Evolutionary conservation across 2,797 vertebrate genomes (phyloP).

Genomic region (Halcyon smyrnensis): DNA sequence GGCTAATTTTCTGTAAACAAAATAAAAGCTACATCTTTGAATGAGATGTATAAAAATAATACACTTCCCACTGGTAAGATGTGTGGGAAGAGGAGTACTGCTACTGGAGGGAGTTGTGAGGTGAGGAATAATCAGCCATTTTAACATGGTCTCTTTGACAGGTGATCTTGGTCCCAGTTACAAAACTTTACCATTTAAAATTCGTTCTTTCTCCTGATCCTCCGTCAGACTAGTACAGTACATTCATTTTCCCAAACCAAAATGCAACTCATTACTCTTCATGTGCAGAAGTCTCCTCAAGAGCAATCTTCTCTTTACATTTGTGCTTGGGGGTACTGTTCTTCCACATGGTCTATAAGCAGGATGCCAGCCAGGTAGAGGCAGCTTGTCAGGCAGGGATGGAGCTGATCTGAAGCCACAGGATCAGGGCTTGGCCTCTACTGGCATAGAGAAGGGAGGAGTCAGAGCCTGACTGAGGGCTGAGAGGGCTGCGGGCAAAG

Average conservation of each 20-base stretch:
- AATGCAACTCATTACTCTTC: neutral
- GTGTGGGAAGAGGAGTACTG: conserved; percentile 19
- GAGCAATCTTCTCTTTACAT: neutral
- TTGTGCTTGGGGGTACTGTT: rapidly evolving
- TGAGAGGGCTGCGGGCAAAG: neutral
- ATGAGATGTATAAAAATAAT: neutral
- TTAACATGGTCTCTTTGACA: neutral
- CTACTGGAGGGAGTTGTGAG: neutral
- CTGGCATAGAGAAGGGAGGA: neutral
- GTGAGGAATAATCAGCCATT: neutral
- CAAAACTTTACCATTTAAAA: neutral
- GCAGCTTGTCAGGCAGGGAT: neutral
- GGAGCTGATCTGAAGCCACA: neutral
- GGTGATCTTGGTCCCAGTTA: neutral
- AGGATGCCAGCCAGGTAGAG: neutral
- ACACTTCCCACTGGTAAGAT: conserved; percentile 6
- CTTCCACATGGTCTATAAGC: rapidly evolving
- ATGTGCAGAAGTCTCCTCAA: neutral
- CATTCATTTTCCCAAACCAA: neutral
- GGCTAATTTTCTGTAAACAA: conserved; percentile 31
- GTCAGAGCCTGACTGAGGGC: neutral
- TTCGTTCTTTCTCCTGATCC: neutral
- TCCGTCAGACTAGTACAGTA: neutral
- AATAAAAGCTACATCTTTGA: conserved; percentile 23
- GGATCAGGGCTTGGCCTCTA: neutral